A percentile compares a stretch with the other conserved stretches of the same genome.
These are phyloP conservation scores for Oligia latruncula DNA, from an alignment of 2,888 invertebrate species.

Conservation along the genomic window DNA sequence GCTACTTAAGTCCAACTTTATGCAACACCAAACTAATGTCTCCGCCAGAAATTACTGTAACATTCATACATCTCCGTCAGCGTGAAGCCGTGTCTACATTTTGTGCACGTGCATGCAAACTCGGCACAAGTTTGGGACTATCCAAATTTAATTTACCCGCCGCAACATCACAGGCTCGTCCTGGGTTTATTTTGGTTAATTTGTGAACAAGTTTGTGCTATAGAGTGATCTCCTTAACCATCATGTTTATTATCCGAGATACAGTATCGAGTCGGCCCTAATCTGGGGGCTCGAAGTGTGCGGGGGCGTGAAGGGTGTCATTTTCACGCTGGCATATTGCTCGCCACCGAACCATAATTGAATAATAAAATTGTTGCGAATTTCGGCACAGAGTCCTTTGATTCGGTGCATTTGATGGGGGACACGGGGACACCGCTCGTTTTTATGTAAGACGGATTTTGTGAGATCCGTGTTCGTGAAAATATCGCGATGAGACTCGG, in stretches of 20 bases:
- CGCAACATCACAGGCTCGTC: conserved; percentile 57
- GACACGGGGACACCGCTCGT: conserved; percentile 52
- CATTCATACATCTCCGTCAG: conserved; percentile 65
- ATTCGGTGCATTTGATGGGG: conserved; percentile 74
- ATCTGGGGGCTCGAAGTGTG: conserved; percentile 71
- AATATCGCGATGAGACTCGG: conserved; percentile 46
- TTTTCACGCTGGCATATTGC: conserved; percentile 83
- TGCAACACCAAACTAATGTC: conserved; percentile 70
- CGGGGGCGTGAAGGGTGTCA: conserved; percentile 75
- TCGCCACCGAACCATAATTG: conserved; percentile 81
- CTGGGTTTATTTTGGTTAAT: conserved; percentile 79
- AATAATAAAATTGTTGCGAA: conserved; percentile 84
- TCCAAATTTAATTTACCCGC: conserved; percentile 82
- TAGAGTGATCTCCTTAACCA: conserved; percentile 78
- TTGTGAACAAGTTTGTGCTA: conserved; percentile 78
- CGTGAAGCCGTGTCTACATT: conserved; percentile 63
- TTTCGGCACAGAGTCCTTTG: conserved; percentile 77
- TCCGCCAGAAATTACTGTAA: conserved; percentile 69
- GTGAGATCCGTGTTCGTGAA: conserved; percentile 56
- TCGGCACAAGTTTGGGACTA: conserved; percentile 72
- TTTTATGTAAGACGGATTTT: conserved; percentile 66
- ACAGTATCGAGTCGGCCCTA: conserved; percentile 73
- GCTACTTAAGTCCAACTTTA: conserved; percentile 63
- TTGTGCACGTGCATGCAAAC: conserved; percentile 76
- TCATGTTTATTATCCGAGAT: conserved; percentile 80